Evolutionary conservation across 2,113 vertebrate species (phyloP).

Genomic region (Sus scrofa): T2T-Sscrofa CM000820.6:37141501-37142000

Average conservation of each 20-base stretch:
- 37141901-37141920: not conserved
- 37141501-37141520: not conserved
- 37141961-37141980: no score
- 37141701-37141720: not conserved
- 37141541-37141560: not conserved
- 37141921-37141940: conserved; percentile 43
- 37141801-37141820: conserved; percentile 33
- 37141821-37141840: not conserved
- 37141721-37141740: not conserved
- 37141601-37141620: not conserved
- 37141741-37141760: not conserved
- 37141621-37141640: not conserved
- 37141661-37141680: not conserved
- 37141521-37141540: not conserved
- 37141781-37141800: not conserved
- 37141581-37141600: no score
- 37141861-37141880: not conserved
- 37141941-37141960: no score
- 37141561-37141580: not conserved
- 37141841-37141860: not conserved
- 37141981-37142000: no score
- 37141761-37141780: not conserved
- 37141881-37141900: not conserved
- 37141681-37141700: not conserved
- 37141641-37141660: not conserved